Percentiles rank a stretch among this genome's conserved stretches.
Evolutionary conservation across 2,888 invertebrate species (phyloP).

Genomic region (Omphaloscelis lunosa): DNA sequence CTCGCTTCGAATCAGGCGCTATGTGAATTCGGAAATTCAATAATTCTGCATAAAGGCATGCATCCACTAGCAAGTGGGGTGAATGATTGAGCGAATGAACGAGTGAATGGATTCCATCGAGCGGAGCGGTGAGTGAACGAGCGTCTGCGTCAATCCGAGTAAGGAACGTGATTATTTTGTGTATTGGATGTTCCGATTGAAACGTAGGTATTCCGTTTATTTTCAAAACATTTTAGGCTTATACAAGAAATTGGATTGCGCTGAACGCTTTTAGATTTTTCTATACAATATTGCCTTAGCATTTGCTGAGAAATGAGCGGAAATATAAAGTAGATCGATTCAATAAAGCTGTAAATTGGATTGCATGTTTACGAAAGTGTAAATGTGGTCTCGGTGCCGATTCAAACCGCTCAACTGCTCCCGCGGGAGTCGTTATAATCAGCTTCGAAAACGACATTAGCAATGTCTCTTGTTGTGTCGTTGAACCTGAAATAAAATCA

Average conservation of each 20-base stretch:
- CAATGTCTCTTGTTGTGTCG: slow-evolving; percentile 7
- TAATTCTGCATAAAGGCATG: slow-evolving; percentile 85
- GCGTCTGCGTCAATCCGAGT: slow-evolving; percentile 74
- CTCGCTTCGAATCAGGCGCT: slow-evolving; percentile 69
- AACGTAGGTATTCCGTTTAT: slow-evolving; percentile 74
- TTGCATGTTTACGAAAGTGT: slow-evolving; percentile 44
- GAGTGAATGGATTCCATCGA: slow-evolving; percentile 80
- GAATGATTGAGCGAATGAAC: slow-evolving; percentile 83
- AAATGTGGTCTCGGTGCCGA: slow-evolving; percentile 35
- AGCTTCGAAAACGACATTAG: slow-evolving; percentile 9
- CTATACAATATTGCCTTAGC: slow-evolving; percentile 61
- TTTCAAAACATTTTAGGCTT: slow-evolving; percentile 73
- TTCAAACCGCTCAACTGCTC: slow-evolving; percentile 31
- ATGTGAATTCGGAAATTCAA: slow-evolving; percentile 83
- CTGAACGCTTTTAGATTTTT: slow-evolving; percentile 67
- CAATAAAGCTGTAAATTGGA: slow-evolving; percentile 45
- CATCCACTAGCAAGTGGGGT: slow-evolving; percentile 79
- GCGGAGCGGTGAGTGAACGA: slow-evolving; percentile 71
- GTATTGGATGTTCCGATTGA: slow-evolving; percentile 75
- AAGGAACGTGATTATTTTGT: slow-evolving; percentile 81
- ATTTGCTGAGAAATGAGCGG: slow-evolving; percentile 39
- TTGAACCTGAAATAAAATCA: slow-evolving; percentile 25
- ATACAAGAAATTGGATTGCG: slow-evolving; percentile 69
- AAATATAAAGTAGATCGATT: slow-evolving; percentile 47
- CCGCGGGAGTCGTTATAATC: slow-evolving; percentile 20